Evolutionary conservation across 1,140 invertebrate species (phyloP), one percentile per base, ranked within the genome.

Genomic region (Procambarus virginalis): DNA sequence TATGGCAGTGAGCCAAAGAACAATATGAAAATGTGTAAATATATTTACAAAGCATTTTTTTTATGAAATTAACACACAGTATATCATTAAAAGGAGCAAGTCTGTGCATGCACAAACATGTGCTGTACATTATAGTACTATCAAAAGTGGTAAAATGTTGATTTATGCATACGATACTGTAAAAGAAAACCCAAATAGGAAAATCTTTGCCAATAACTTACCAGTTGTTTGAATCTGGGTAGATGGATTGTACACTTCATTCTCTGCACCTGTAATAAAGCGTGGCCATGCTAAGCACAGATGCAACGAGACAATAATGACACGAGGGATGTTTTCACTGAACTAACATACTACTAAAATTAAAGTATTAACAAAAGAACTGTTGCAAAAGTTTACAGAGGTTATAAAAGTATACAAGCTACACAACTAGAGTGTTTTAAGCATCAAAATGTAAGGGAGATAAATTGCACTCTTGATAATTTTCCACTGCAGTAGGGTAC

Each of bases 261-360:
- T 90, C 60, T 90, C 89, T 73, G 55, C 83, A 70, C 83, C 89
- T 90, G 89, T 81, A 90, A 86, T 60, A 60, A 85, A 90, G 60
- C 79, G 60, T 79, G 83, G 87, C 77, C 89, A 90, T 90, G 89
- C 89, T 90, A 90, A 90, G 76, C 82, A 84, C 68, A 60, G n/a
- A 80, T 68, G 82, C 80, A 77, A 83, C 88, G 60, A 68, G 73
- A 76, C 68, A 77, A 20, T 55, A 84, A 49, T 64, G 58, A n/a
- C 60, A 51, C 68, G 2, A 79, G 60, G 51, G 70, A 89, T 84
- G 51, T 64, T 45, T 78, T 78, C n/a, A 9, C 34, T 17, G 34
- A 55, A 45, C 58, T 76, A 85, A 45, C 58, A 83, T 17, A 64
- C 60, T 64, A 17, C 17, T 17, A 2, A 34, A 73, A 68, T 20